A percentile compares a stretch with the other conserved stretches of the same genome.
phyloP scores from a whole-genome alignment of 2,113 vertebrate genomes.

The Pteruthius melanotis region DNA sequence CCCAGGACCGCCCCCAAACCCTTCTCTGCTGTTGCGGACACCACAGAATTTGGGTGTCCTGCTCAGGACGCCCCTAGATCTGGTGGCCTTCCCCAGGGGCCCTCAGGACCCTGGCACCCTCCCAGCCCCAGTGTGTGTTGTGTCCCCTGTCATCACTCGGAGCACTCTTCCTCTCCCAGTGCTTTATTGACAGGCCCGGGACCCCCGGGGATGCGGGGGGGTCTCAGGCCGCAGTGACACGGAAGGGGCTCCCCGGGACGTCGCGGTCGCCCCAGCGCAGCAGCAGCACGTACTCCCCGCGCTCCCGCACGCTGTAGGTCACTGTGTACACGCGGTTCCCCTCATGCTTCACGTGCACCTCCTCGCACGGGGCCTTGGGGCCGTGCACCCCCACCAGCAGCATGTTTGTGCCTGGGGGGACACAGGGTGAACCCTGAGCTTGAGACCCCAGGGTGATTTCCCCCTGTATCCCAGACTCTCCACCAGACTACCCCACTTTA shows the following conservation, averaged over 20 bases:
- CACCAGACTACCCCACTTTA: too few species aligned
- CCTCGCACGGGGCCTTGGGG: neutral
- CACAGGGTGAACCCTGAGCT: neutral
- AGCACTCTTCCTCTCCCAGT: neutral
- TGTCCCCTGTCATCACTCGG: neutral
- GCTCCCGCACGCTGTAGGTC: slow-evolving; percentile 7
- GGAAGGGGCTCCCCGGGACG: neutral
- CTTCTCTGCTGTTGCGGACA: neutral
- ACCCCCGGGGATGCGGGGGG: neutral
- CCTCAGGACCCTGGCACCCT: accelerated
- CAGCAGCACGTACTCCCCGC: neutral
- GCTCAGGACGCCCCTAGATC: too few species aligned
- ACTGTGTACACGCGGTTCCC: neutral
- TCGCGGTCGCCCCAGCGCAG: neutral
- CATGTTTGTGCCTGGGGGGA: neutral
- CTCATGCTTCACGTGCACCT: neutral
- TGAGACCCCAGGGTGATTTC: too few species aligned
- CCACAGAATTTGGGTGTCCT: neutral
- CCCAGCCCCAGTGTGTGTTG: accelerated
- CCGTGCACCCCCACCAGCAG: slow-evolving; percentile 10
- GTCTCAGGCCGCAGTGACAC: neutral
- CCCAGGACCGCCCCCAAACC: neutral
- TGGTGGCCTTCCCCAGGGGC: neutral
- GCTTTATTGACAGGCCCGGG: neutral
- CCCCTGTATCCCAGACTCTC: too few species aligned